These are phyloP conservation scores for Siniperca obscura DNA, from an alignment of 2,797 vertebrate genomes.

Conservation along the genomic window DNA sequence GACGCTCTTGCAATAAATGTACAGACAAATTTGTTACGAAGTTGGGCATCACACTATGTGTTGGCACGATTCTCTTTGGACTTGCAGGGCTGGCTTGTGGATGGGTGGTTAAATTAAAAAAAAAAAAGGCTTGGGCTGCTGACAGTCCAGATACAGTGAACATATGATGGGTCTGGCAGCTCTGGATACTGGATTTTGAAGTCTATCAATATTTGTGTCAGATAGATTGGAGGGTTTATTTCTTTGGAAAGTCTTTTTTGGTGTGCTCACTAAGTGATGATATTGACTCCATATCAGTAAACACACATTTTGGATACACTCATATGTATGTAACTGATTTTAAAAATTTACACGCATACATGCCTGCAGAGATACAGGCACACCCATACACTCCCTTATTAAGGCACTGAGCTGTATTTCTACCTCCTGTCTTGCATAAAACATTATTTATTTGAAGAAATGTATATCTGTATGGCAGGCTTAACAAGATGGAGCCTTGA, in stretches of 20 bases:
- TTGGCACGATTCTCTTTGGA: conserved; percentile 33
- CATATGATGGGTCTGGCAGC: conserved; percentile 34
- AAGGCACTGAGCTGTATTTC: conserved; percentile 81
- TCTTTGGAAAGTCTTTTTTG: conserved; percentile 51
- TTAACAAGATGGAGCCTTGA: conserved; percentile 73
- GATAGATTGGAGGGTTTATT: conserved; percentile 35
- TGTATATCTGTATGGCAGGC: conserved; percentile 77
- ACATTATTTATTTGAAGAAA: conserved; percentile 79
- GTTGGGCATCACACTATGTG: conserved; percentile 43
- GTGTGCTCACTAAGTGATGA: conserved; percentile 57
- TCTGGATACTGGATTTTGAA: conserved; percentile 46
- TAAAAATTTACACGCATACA: conserved; percentile 54
- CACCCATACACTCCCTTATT: conserved; percentile 51
- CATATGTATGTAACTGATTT: conserved; percentile 63
- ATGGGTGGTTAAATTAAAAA: conserved; percentile 18
- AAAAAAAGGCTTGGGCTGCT: conserved; percentile 23
- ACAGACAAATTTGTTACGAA: conserved; percentile 59
- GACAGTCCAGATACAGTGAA: conserved; percentile 32
- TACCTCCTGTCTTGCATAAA: conserved; percentile 86
- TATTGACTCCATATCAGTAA: conserved; percentile 57
- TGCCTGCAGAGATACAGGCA: conserved; percentile 46
- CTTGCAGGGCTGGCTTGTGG: conserved; percentile 21
- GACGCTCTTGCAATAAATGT: conserved; percentile 80
- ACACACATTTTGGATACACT: conserved; percentile 65
- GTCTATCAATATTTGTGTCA: conserved; percentile 49